Conservation (phyloP, 2,797 vertebrate genomes). For the Gallinago stenura region DNA sequence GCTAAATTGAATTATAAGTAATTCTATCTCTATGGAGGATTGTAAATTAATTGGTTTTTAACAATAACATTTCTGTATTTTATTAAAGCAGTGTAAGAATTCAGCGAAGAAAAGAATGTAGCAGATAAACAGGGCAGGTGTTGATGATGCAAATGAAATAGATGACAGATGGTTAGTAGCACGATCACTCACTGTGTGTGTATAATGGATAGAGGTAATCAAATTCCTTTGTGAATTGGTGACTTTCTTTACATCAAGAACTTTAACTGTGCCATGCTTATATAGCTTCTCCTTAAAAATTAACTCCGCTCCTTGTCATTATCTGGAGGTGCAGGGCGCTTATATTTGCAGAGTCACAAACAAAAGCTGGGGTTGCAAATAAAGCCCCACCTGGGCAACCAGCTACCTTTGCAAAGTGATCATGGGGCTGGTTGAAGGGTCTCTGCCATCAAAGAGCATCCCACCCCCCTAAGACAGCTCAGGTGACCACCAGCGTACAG, state of each 20-base stretch:
- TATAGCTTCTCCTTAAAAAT: constrained; percentile 67
- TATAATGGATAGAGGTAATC: constrained; percentile 99
- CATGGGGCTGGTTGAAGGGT: background rate
- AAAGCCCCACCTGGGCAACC: constrained; percentile 43
- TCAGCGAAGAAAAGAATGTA: constrained; percentile 89
- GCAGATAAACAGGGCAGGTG: constrained; percentile 99
- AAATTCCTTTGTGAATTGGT: constrained; percentile 97
- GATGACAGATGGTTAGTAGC: constrained; percentile 99
- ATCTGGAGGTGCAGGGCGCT: constrained; percentile 39
- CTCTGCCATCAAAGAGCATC: background rate
- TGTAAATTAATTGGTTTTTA: constrained; percentile 88
- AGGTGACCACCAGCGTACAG: background rate
- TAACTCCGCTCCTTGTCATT: constrained; percentile 55
- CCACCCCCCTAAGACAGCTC: background rate
- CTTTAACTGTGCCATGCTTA: constrained; percentile 77
- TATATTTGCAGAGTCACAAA: constrained; percentile 45
- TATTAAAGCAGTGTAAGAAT: constrained; percentile 86
- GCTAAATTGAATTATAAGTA: constrained; percentile 87
- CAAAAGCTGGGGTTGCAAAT: background rate
- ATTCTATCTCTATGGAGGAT: constrained; percentile 84
- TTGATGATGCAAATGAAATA: constrained; percentile 99
- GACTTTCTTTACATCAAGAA: constrained; percentile 95
- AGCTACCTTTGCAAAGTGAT: background rate
- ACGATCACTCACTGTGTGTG: constrained; percentile 95
- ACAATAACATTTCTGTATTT: constrained; percentile 89